A percentile compares a stretch with the other conserved stretches of the same genome.
phyloP scores from a whole-genome alignment of 2,797 vertebrate genomes.

The Hydrocynus forskahlii region DNA sequence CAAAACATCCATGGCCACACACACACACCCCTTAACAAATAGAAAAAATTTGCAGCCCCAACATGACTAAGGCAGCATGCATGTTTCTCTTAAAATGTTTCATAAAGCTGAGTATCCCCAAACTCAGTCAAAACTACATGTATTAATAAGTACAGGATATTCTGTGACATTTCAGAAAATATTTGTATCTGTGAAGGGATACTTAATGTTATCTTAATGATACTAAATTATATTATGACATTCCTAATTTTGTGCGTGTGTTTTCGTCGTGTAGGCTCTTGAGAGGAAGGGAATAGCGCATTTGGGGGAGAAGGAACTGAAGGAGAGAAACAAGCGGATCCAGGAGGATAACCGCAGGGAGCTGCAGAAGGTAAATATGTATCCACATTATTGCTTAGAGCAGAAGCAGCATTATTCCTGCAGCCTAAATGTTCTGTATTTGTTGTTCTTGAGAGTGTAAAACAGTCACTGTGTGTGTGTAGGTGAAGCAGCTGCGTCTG shows the following conservation, averaged over 20 bases:
- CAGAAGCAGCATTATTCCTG: too few relatives aligned
- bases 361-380: slow-evolving; percentile 89
- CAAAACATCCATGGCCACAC: too few relatives aligned
- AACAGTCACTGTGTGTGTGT: not conserved
- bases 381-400: not conserved
- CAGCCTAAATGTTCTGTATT: not conserved
- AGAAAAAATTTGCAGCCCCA: too few relatives aligned
- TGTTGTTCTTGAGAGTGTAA: not conserved
- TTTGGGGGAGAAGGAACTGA: slow-evolving; percentile 93
- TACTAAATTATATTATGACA: too few relatives aligned
- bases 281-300: slow-evolving; percentile 95
- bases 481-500: slow-evolving; percentile 97
- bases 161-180: too few relatives aligned
- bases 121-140: too few relatives aligned
- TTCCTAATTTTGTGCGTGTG: not conserved
- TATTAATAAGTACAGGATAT: too few relatives aligned
- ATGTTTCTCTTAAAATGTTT: too few relatives aligned
- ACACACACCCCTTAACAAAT: too few relatives aligned
- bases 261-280: slow-evolving; percentile 80
- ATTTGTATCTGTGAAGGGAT: too few relatives aligned
- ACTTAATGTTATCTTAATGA: not conserved
- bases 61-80: too few relatives aligned
- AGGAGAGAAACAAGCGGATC: slow-evolving; percentile 94
- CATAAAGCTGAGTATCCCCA: too few relatives aligned
- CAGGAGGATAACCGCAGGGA: slow-evolving; percentile 98